Evolutionary conservation across 2,888 invertebrate genomes (phyloP), one percentile per base, ranked within the genome.

Genomic region (Minunthozetes semirufus): DNA sequence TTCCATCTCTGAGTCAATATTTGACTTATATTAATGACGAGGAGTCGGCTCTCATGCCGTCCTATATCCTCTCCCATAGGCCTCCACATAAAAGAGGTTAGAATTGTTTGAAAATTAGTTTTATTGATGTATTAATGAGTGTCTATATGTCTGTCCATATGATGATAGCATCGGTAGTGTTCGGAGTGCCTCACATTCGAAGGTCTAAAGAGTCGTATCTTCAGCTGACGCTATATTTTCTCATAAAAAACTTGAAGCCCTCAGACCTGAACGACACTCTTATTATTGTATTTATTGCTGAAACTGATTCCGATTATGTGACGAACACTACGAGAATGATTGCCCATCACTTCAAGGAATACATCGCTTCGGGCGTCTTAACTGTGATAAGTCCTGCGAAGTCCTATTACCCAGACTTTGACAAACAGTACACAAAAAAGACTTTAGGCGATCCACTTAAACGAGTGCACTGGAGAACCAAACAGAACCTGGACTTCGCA

Each of bases 401-500:
- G 0, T 87, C 89, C 0, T 97, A 92, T 82, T 97, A 97, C 82
- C 96, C 96, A 0, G 88, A 94, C 82, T 87, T 94, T 77, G 86
- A 87, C 70, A 73, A 72, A 50, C 48, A 77, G n/a, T 77, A 59
- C 74, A 71, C 42, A 74, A 83, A 95, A 22, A 86, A 88, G 42
- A 93, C 92, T 0, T 85, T 96, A 6, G 94, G 94, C 0, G 95
- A 96, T 83, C 77, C 77, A 13, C 50, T 77, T 9, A 77, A 78
- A 27, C 72, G 78, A 0, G 90, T 91, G 8, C 68, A 68, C 15
- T 96, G 96, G 96, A 86, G 96, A 72, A 92, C 94, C 5, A 97
- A 97, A 81, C 96, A 97, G 82, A 96, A 95, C 82, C 85, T 96
- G 75, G 96, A 97, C 82, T 93, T 91, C 81, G 89, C 94, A 0